These are phyloP conservation scores for Ptychadena robeensis DNA, from an alignment of 2,797 vertebrate genomes.

Conservation along the genomic window DNA sequence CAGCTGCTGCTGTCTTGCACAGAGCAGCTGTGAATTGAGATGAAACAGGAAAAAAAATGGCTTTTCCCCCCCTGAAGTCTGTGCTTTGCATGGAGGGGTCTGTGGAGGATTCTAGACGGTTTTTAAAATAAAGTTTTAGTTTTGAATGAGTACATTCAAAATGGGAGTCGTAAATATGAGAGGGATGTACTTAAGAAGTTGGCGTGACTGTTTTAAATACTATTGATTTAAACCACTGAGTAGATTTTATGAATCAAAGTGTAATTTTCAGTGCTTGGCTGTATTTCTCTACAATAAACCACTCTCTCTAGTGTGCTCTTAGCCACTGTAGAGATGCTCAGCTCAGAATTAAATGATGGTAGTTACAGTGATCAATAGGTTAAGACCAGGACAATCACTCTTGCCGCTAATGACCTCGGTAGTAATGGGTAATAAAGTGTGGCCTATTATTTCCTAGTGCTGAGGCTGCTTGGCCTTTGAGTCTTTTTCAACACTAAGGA, in stretches of 20 bases:
- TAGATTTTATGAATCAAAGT: slow-evolving; percentile 84
- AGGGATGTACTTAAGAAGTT: slow-evolving; percentile 78
- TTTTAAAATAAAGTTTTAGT: slow-evolving; percentile 72
- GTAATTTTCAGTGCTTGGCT: slow-evolving; percentile 78
- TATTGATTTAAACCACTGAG: slow-evolving; percentile 84
- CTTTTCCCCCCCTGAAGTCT: slow-evolving; percentile 65
- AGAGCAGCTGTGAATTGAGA: slow-evolving; percentile 50
- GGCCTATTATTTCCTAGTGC: slow-evolving; percentile 89
- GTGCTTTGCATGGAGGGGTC: slow-evolving; percentile 68
- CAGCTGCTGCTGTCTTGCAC: background rate
- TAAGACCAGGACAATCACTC: slow-evolving; percentile 97
- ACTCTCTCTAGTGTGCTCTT: slow-evolving; percentile 81
- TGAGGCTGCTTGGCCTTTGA: slow-evolving; percentile 81
- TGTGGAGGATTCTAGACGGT: slow-evolving; percentile 63
- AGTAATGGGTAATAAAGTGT: slow-evolving; percentile 99
- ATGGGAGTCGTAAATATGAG: slow-evolving; percentile 77
- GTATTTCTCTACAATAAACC: slow-evolving; percentile 79
- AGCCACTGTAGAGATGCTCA: slow-evolving; percentile 93
- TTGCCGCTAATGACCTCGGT: slow-evolving; percentile 98
- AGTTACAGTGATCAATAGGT: slow-evolving; percentile 99
- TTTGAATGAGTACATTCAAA: slow-evolving; percentile 75
- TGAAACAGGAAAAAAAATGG: slow-evolving; percentile 43
- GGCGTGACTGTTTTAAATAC: slow-evolving; percentile 84
- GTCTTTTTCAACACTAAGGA: slow-evolving; percentile 78
- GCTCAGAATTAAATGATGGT: slow-evolving; percentile 98